Evolutionary conservation across 2,888 invertebrate species (phyloP), one percentile per base, ranked within the genome.

Genomic region (Seira sanloemensis): DNA sequence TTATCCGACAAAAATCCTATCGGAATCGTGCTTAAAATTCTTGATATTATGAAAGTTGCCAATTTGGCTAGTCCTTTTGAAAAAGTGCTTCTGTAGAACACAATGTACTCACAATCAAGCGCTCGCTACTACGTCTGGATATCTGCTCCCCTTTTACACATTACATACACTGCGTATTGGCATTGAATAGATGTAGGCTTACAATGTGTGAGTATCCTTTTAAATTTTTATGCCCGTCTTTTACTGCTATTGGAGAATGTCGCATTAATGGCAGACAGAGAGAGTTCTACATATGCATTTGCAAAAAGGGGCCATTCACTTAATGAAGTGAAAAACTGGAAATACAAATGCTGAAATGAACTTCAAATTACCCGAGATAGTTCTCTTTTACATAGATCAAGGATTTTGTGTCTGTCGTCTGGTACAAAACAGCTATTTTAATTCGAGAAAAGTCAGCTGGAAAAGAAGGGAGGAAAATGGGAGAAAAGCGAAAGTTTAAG

Each of bases 1-100:
- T 81, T 73, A 81, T 81, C 80, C 74, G 69, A 65, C 71, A 65
- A 71, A 80, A 82, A 82, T 82, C 81, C 81, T 69, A 82, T 82
- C 75, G 37, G 58, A 82, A 82, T 75, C 76, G 81, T 82, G 81
- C 81, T 72, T 73, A 76, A 82, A 82, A 82, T 82, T 76, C 66
- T 71, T 71, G 81, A 82, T 81, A 69, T 62, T 25, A 69, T 72
- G 69, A 62, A 82, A 74, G 58, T 81, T 76, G 80, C 81, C 81
- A 81, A 75, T 81, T 81, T 75, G 69, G 68, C 68, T 80, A 23
- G 21, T 21, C 68, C 21, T 58, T 68, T 66, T 58, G 37, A 37
- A 37, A 37, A 37, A 37, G 5, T 37, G 37, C 37, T 37, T 7
- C 37, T 37, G 37, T 4, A 37, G 37, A 37, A 12, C 37, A 37